Evolutionary conservation across 2,797 vertebrate genomes (phyloP), one percentile per base, ranked within the genome.

Genomic region (Menidia menidia): DNA sequence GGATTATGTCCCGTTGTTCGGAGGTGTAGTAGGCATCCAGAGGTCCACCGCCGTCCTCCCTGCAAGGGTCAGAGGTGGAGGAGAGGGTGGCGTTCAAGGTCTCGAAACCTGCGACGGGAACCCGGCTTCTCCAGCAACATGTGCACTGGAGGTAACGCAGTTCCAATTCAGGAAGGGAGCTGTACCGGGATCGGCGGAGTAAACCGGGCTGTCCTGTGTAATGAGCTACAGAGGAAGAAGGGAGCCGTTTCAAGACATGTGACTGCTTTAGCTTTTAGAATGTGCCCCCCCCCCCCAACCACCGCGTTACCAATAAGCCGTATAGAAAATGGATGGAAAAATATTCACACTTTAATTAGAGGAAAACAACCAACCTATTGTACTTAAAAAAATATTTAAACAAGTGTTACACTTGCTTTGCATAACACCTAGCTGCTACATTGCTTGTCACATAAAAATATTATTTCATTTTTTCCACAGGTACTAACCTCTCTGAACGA

Each of bases 11-110:
- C 6, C 91, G 87, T 68, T 96, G 94, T 41, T 94, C 92, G 0
- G 82, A 6, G 1, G 94, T 95, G 80, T 94, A 98, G 78, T 75
- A 84, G 3, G 78, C 80, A 32, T 95, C 95, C 71, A 97, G 75
- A 0, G 83, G 32, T 39, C 57, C 66, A 59, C 0, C 54, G 4
- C 50, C 3, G 9, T 83, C 52, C 0, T 87, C 84, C 2, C 83
- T 78, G 13, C 76, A 86, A 9, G 64, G 61, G 2, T 73, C 61
- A 0, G 82, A 60, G 0, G 67, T 9, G 1, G 82, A 61, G 12
- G 65, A 68, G 3, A 86, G 16, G 3, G 75, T 4, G 11, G 66
- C 56, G 35, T 81, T 78, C 15, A 83, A 51, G 16, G 58, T 76
- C 25, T 92, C 81, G 9, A 89, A 85, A 32, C 84, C 84, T 0